These are phyloP conservation scores for Onchidella celtica DNA, from an alignment of 2,888 invertebrate species.

Conservation along the genomic window DNA sequence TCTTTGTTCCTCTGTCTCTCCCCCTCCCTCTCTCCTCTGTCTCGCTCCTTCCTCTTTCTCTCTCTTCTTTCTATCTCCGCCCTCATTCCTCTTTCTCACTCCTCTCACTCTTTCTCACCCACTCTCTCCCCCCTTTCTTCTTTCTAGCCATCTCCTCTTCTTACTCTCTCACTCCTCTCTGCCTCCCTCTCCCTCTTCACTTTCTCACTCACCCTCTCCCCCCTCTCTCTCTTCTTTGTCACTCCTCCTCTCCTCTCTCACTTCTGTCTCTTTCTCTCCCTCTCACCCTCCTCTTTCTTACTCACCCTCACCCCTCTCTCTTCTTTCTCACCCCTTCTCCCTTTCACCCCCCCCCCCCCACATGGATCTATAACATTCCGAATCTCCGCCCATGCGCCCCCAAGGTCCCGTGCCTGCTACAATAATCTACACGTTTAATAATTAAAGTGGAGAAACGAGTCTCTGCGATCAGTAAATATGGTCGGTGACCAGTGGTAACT, in stretches of 20 bases:
- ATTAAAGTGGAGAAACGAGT: no score
- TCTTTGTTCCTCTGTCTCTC: constrained; percentile 12
- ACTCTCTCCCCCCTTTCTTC: background rate
- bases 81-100: background rate
- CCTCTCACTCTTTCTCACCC: background rate
- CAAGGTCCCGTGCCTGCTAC: no score
- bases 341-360: background rate
- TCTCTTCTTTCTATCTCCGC: background rate
- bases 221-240: background rate
- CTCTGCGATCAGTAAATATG: no score
- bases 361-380: background rate
- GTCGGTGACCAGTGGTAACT: no score
- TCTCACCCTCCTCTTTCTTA: background rate
- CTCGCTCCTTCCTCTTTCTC: background rate
- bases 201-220: background rate
- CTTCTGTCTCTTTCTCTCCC: background rate
- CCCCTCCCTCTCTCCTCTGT: background rate
- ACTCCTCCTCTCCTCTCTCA: background rate
- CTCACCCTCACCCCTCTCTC: constrained; percentile 1
- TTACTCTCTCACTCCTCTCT: background rate
- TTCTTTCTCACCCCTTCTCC: background rate
- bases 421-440: no score
- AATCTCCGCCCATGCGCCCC: no score
- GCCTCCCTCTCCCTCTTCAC: background rate
- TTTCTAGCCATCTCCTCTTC: background rate